phyloP scores from a whole-genome alignment of 2,797 vertebrate genomes.

The Pristis pectinata region DNA sequence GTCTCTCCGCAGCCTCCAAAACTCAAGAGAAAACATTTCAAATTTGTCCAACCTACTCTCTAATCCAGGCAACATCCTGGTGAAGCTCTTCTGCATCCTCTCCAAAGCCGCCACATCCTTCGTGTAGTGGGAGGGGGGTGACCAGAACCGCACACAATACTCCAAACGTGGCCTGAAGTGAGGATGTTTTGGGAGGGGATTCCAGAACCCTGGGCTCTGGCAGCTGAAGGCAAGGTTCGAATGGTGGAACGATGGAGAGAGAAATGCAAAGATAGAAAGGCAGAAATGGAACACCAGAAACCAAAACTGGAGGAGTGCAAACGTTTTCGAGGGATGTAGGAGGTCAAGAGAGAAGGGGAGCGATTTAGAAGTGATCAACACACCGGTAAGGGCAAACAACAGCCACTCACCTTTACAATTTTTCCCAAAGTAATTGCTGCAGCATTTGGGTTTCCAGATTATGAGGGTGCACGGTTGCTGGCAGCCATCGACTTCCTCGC shows the following conservation, averaged over 20 bases:
- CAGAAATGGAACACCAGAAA: not conserved
- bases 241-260: not conserved
- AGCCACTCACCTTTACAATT: conserved; percentile 75
- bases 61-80: no score
- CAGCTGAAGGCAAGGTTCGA: not conserved
- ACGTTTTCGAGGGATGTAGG: not conserved
- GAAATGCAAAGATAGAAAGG: no score
- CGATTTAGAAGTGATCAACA: not conserved
- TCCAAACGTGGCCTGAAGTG: no score
- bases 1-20: no score
- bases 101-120: no score
- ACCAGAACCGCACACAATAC: no score
- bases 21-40: no score
- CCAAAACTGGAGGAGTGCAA: not conserved
- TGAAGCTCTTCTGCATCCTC: no score
- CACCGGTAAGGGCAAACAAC: not conserved
- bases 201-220: not conserved
- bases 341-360: not conserved
- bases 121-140: no score
- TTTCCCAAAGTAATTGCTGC: conserved; percentile 74
- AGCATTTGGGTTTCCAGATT: conserved; percentile 70
- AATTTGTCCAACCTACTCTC: no score
- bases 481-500: conserved; percentile 59
- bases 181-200: not conserved
- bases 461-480: conserved; percentile 60